A percentile compares a stretch with the other conserved stretches of the same genome.
phyloP scores from a whole-genome alignment of 92 coral and sea anemone species.

The Blastomussa wellsi region DNA sequence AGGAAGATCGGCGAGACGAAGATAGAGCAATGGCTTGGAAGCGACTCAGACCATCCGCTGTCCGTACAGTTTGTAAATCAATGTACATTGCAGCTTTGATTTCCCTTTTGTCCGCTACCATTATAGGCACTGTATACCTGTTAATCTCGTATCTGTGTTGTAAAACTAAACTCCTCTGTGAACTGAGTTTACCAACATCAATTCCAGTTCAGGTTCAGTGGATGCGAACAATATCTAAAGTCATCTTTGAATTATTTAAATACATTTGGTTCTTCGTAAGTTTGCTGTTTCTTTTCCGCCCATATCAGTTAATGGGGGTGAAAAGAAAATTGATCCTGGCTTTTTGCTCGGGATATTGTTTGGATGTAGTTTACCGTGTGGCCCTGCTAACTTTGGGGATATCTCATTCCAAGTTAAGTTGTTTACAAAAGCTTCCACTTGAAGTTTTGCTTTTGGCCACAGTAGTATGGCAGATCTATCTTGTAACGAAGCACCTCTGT shows the following conservation, averaged over 20 bases:
- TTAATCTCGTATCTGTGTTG: neutral
- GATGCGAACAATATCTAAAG: neutral
- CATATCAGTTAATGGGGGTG: conserved; percentile 6
- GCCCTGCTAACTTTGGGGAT: neutral
- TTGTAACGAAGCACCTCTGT: neutral
- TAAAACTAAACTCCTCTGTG: neutral
- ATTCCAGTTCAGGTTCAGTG: neutral
- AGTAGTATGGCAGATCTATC: neutral
- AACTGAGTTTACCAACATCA: neutral
- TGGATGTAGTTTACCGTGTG: neutral
- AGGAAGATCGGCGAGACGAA: conserved; percentile 3
- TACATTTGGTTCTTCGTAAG: neutral
- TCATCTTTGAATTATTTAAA: neutral
- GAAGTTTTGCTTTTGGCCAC: neutral
- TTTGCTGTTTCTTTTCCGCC: conserved; percentile 4
- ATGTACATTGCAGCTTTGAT: too few species aligned
- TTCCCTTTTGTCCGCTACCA: neutral
- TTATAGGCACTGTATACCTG: neutral
- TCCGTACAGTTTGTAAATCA: neutral
- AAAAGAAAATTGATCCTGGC: conserved; percentile 3
- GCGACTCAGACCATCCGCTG: conserved; percentile 22
- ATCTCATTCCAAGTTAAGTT: neutral
- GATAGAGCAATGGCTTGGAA: conserved; percentile 20
- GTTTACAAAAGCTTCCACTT: neutral
- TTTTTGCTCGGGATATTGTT: neutral